Conservation (phyloP, 1,140 invertebrate species). For the Cydia fagiglandana region DNA sequence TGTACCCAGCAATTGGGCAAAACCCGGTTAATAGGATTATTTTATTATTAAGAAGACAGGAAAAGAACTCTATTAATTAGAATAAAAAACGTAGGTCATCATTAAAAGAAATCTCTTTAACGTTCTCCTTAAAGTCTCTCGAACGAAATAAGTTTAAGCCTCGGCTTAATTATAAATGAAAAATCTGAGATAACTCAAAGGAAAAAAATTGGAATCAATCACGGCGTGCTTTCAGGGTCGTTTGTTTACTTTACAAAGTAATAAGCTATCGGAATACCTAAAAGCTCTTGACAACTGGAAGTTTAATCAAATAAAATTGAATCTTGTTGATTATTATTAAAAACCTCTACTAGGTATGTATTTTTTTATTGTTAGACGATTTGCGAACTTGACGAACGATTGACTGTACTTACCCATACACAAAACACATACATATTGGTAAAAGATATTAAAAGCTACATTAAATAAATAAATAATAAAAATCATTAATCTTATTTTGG, state of each 20-base stretch:
- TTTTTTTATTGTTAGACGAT: background rate
- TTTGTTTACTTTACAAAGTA: slow-evolving; percentile 21
- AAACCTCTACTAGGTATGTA: background rate
- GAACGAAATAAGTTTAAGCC: slow-evolving; percentile 1
- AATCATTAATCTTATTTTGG: too few relatives aligned
- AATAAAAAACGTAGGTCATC: background rate
- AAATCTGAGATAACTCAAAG: slow-evolving; percentile 5
- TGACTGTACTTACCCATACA: too few relatives aligned
- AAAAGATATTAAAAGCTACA: too few relatives aligned
- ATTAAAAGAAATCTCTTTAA: slow-evolving; percentile 1
- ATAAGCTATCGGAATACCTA: slow-evolving; percentile 5
- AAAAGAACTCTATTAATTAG: too few relatives aligned
- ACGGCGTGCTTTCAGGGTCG: background rate
- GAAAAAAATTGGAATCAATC: slow-evolving; percentile 24
- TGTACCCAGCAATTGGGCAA: too few relatives aligned
- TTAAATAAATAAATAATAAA: too few relatives aligned
- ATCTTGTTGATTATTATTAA: background rate
- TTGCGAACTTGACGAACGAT: too few relatives aligned
- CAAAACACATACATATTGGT: too few relatives aligned
- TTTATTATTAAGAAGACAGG: too few relatives aligned
- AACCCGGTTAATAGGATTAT: too few relatives aligned
- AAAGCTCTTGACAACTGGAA: background rate
- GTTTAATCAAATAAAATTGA: background rate
- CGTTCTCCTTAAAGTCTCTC: background rate
- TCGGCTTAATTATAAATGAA: background rate